Conservation (phyloP, 2,113 vertebrate species). For the Neolamprologus sp. region DNA sequence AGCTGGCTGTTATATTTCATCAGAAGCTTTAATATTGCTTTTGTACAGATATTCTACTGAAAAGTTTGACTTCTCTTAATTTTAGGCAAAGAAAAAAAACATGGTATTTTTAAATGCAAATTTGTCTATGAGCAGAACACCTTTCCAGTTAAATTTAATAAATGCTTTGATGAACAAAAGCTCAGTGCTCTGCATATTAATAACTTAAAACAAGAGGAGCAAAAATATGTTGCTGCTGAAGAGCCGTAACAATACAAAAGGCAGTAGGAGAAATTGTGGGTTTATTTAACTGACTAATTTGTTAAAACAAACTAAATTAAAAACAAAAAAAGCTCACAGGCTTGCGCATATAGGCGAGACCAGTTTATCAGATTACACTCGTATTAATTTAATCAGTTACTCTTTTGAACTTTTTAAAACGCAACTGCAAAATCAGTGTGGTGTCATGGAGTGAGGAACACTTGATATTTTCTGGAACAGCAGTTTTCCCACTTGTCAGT, state of each 20-base stretch:
- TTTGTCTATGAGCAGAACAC: neutral
- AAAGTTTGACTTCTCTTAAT: neutral
- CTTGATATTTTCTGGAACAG: neutral
- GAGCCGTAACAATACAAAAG: neutral
- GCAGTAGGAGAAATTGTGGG: neutral
- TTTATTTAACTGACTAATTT: neutral
- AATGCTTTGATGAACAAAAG: neutral
- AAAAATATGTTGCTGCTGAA: neutral
- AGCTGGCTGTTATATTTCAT: neutral
- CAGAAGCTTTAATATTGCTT: neutral
- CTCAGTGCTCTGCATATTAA: neutral
- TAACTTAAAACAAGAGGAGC: neutral
- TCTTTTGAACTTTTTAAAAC: neutral
- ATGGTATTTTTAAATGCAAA: neutral
- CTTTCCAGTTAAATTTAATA: neutral
- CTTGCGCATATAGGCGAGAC: neutral
- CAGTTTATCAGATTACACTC: neutral
- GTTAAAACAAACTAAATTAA: neutral
- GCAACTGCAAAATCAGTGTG: neutral
- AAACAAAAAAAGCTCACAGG: neutral
- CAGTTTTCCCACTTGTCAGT: neutral
- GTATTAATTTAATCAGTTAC: neutral
- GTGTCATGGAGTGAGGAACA: neutral
- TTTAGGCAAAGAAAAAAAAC: neutral
- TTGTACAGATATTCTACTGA: neutral